Percentiles rank a stretch among this genome's conserved stretches.
Conservation (phyloP, 2,888 invertebrate species). For the Pseudococcus jackbeardsleyi region DNA sequence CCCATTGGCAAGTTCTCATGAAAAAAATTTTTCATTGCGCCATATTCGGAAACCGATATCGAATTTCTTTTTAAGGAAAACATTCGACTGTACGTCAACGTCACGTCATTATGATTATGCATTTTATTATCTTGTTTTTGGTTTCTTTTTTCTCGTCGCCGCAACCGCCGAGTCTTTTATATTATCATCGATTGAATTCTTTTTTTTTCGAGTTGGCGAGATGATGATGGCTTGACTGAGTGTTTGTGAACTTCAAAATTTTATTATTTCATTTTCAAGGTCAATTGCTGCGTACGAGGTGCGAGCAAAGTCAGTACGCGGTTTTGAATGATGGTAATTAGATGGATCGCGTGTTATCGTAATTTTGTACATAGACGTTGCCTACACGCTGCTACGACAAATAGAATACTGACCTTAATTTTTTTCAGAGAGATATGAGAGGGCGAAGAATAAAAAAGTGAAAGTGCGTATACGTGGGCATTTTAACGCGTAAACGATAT, state of each 20-base stretch:
- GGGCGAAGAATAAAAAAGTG: constrained; percentile 22
- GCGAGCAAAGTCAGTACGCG: neutral
- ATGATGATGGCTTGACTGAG: neutral
- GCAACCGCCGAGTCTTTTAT: neutral
- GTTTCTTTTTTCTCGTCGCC: neutral
- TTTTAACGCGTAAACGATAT: constrained; percentile 2
- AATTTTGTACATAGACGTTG: neutral
- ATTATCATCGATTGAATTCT: neutral
- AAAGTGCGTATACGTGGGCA: constrained; percentile 31
- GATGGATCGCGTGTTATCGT: constrained; percentile 15
- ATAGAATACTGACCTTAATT: constrained; percentile 53
- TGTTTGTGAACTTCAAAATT: constrained; percentile 47
- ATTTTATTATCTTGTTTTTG: constrained; percentile 11
- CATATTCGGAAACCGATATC: neutral
- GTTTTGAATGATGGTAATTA: constrained; percentile 26
- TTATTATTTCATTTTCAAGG: constrained; percentile 31
- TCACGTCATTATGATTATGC: constrained; percentile 7
- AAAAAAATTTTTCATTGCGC: constrained; percentile 3
- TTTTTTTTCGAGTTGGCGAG: constrained; percentile 19
- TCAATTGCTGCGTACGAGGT: neutral
- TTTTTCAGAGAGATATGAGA: neutral
- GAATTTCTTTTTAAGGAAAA: neutral
- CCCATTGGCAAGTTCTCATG: neutral
- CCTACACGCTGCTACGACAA: neutral
- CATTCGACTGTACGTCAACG: neutral